Evolutionary conservation across 2,113 vertebrate genomes (phyloP).

Genomic region (Phrynosoma blainvillii): DNA sequence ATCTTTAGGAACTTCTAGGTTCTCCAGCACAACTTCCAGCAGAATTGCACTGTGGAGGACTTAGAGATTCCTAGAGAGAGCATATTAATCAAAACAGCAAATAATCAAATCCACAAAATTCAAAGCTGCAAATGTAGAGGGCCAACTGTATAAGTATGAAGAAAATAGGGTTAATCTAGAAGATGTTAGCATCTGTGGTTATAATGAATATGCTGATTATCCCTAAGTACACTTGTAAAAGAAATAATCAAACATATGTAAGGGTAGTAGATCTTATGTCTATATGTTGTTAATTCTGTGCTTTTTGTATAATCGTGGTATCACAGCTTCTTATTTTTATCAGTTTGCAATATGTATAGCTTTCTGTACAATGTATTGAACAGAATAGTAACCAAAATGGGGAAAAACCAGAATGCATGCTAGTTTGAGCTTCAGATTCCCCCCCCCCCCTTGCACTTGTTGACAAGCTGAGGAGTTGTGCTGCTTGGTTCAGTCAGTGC

Average conservation of each 20-base stretch:
- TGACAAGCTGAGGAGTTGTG: conserved; percentile 15
- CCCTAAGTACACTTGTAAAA: neutral
- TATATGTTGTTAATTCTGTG: neutral
- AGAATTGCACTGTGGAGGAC: too few species aligned
- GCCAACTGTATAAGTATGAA: too few species aligned
- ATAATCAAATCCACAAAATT: too few species aligned
- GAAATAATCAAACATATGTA: neutral
- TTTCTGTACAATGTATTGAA: neutral
- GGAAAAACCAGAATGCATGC: neutral
- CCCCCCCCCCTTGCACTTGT: neutral
- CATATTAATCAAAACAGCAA: too few species aligned
- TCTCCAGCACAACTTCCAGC: too few species aligned
- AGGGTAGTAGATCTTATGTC: neutral
- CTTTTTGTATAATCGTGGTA: neutral
- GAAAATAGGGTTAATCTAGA: too few species aligned
- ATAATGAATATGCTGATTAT: neutral
- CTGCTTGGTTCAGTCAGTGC: conserved; percentile 17
- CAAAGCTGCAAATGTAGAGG: neutral
- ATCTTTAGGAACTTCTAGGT: too few species aligned
- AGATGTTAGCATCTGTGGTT: too few species aligned
- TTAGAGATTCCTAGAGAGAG: too few species aligned
- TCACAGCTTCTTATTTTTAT: neutral
- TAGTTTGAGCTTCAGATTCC: neutral
- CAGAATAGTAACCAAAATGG: neutral
- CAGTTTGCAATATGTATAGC: too few species aligned